Evolutionary conservation across 2,797 vertebrate species (phyloP), one percentile per base, ranked within the genome.

Genomic region (Pelodytes ibericus): DNA sequence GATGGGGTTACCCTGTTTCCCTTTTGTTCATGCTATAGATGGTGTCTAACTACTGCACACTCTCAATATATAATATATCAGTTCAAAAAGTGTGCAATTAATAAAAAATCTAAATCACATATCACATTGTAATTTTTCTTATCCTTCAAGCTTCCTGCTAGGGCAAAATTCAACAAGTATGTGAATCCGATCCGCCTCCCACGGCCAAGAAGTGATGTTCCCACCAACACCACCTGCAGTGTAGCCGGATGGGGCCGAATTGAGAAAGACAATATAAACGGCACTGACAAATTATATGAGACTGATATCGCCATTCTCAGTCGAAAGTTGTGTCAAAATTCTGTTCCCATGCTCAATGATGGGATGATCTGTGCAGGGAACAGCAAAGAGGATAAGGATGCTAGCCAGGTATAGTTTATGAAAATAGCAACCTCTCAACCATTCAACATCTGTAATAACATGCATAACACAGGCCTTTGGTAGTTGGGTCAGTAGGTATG

Each of bases 291-390:
- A 3, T 84, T 87, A 71, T 87, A 83, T 15, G 85, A 89, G 69
- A 68, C 81, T 61, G 47, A 77, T 7, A 41, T 88, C 30, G 83
- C 83, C 72, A 82, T 87, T 80, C 82, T 83, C 72, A 87, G 78
- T 72, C 81, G 71, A 27, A 79, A 74, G 64, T 75, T 78, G 30
- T 88, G 88, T 36, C 0, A 0, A 24, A 56, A 0, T 4, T 60
- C 85, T 70, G 83, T 71, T 2, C 84, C 81, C 0, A 5, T 69
- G 0, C 81, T 88, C 0, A 0, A 16, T 1, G 4, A 30, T 0
- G 80, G 84, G 51, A 86, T 85, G 87, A 47, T 88, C 5, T 89
- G 87, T 7, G 87, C 88, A 0, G 80, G 86, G 26, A 85, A 82
- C 82, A 73, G 71, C 74, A 77, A 80, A 0, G 0, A 83, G 51